Conservation (phyloP, 1,140 invertebrate species). For the Drosophila sp. region DNA sequence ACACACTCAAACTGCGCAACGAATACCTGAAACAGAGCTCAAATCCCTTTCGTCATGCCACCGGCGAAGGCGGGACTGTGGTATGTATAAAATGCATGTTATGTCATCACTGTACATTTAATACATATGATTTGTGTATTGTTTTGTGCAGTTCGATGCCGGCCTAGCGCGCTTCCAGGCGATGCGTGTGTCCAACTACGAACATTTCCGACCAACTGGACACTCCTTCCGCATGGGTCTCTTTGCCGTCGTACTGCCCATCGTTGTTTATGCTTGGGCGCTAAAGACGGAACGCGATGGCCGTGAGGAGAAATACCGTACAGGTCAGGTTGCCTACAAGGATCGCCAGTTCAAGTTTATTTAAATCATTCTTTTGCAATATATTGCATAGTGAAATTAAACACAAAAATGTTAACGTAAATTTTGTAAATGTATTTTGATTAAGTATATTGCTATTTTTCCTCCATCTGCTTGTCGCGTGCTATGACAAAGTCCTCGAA, state of each 20-base stretch:
- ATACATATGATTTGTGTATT: constrained; percentile 23
- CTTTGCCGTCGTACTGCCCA: constrained; percentile 86
- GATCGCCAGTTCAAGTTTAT: constrained; percentile 88
- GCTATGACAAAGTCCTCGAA: constrained; percentile 97
- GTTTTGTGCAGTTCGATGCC: constrained; percentile 89
- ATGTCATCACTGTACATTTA: constrained; percentile 74
- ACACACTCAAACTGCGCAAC: constrained; percentile 73
- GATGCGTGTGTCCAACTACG: constrained; percentile 87
- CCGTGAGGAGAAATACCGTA: constrained; percentile 87
- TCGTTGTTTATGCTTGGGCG: constrained; percentile 86
- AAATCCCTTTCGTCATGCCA: constrained; percentile 87
- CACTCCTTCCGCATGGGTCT: constrained; percentile 86
- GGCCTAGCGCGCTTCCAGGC: constrained; percentile 89
- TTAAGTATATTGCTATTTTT: constrained; percentile 86
- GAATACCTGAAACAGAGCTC: constrained; percentile 89
- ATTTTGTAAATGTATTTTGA: constrained; percentile 11
- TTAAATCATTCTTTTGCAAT: constrained; percentile 66
- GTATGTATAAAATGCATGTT: constrained; percentile 85
- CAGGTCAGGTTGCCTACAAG: constrained; percentile 89
- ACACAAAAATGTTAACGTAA: constrained; percentile 38
- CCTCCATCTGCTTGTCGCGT: constrained; percentile 96
- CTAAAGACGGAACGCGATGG: constrained; percentile 86
- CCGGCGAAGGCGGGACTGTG: constrained; percentile 86
- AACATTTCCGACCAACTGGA: constrained; percentile 89
- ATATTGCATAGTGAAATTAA: constrained; percentile 60